Base-by-base conservation (phyloP, 2,888 invertebrate genomes). In the Netelia fuscicornis region DNA sequence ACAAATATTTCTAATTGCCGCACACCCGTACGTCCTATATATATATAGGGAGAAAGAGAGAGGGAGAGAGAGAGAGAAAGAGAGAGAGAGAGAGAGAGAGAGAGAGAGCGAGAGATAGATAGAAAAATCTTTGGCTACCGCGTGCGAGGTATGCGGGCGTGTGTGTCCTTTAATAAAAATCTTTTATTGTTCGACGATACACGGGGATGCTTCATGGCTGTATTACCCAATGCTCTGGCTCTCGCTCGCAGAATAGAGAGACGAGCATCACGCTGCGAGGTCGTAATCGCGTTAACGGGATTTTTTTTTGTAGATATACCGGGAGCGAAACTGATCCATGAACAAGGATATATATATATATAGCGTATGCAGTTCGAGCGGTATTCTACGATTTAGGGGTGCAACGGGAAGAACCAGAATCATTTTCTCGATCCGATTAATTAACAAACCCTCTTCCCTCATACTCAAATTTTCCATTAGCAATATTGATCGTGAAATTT, bases 1-100 rank as follows among this genome's bases (percentile, higher is more conserved):
- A 88, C 89, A 88, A 92, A 91, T 91, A 91, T 90, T 90, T 91
- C 90, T 92, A 92, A 92, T 92, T 92, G 90, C 89, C 83, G 62
- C 79, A 70, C 76, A 70, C 75, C 44, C 71, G 77, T 9, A 70
- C 65, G 56, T 75, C 42, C 44, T 5, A 60, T n/a, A 62, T 48
- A 44, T 60, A 58, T 64, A 52, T 11, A 17, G 17, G 17, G 17
- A 17, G 17, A 17, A 17, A 17, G 17, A 17, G 17, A 17, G 17
- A 17, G 17, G 17, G 17, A 17, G 17, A 17, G 17, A 17, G 17
- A 17, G 17, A 17, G 17, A 17, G 17, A 17, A 0, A 17, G 17
- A 17, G 17, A 17, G 17, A 17, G 17, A 17, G 17, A 17, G 17
- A 17, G 17, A 17, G 17, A 17, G 17, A 17, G 17, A 17, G 17